A percentile compares a stretch with the other conserved stretches of the same genome.
Conservation (phyloP, 2,888 invertebrate species). For the Teleogryllus oceanicus region DNA sequence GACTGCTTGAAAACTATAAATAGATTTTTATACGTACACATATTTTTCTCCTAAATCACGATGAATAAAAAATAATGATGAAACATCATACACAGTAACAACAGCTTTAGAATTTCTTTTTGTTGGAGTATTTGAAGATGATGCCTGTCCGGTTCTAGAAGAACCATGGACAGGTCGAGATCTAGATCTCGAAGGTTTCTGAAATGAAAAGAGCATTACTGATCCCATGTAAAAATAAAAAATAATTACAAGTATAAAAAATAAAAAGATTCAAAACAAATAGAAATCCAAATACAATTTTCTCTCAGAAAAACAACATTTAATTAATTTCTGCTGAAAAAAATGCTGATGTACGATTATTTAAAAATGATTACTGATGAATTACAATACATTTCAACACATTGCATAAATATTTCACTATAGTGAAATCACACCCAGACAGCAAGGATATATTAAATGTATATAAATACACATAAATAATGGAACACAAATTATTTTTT, state of each 20-base stretch:
- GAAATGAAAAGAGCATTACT: not conserved
- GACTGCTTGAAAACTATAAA: slow-evolving; percentile 20
- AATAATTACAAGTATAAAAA: too few relatives aligned
- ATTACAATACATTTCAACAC: too few relatives aligned
- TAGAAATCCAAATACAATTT: too few relatives aligned
- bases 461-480: too few relatives aligned
- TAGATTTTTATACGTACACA: slow-evolving; percentile 50
- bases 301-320: too few relatives aligned
- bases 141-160: slow-evolving; percentile 28
- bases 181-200: slow-evolving; percentile 28
- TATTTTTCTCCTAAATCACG: slow-evolving; percentile 81
- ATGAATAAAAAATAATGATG: slow-evolving; percentile 72
- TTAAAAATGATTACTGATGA: not conserved
- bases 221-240: too few relatives aligned
- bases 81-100: slow-evolving; percentile 70
- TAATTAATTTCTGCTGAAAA: not conserved
- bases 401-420: not conserved
- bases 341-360: slow-evolving; percentile 19
- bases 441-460: too few relatives aligned
- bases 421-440: too few relatives aligned
- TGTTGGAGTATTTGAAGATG: slow-evolving; percentile 22
- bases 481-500: too few relatives aligned
- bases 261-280: too few relatives aligned
- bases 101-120: slow-evolving; percentile 59
- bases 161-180: slow-evolving; percentile 31